phyloP scores from a whole-genome alignment of 2,113 vertebrate species.

The Corvus moneduloides region DNA sequence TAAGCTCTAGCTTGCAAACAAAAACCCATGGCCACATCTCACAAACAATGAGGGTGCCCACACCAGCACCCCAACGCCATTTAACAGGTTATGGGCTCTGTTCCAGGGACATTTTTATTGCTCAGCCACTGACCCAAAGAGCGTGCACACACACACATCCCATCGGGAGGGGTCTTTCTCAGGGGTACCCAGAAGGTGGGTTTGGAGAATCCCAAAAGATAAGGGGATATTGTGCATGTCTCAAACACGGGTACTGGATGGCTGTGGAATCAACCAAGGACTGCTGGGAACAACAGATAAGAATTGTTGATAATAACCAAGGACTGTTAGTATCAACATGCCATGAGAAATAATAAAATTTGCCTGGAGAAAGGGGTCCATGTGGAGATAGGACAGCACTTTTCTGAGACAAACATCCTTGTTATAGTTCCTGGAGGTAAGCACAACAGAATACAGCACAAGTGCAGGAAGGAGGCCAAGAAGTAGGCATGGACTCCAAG shows the following conservation, averaged over 20 bases:
- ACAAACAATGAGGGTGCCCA: neutral
- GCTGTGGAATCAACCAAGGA: neutral
- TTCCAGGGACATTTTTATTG: neutral
- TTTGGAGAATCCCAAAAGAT: neutral
- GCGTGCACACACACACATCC: accelerated
- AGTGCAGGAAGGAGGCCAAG: neutral
- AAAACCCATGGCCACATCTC: neutral
- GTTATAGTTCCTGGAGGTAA: neutral
- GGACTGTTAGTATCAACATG: neutral
- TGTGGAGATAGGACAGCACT: neutral
- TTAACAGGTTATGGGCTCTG: neutral
- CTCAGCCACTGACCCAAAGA: neutral
- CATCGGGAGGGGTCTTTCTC: accelerated
- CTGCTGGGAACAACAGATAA: neutral
- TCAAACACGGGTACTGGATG: neutral
- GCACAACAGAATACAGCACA: neutral
- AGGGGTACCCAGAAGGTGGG: neutral
- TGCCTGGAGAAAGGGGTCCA: neutral
- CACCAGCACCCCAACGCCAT: accelerated
- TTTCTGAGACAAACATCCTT: neutral
- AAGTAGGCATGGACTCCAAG: neutral
- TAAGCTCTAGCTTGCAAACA: neutral
- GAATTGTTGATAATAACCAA: neutral
- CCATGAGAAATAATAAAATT: neutral
- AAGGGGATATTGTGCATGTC: neutral